Evolutionary conservation across 2,113 vertebrate genomes (phyloP), one percentile per base, ranked within the genome.

Genomic region (Hystrix brachyura): DNA sequence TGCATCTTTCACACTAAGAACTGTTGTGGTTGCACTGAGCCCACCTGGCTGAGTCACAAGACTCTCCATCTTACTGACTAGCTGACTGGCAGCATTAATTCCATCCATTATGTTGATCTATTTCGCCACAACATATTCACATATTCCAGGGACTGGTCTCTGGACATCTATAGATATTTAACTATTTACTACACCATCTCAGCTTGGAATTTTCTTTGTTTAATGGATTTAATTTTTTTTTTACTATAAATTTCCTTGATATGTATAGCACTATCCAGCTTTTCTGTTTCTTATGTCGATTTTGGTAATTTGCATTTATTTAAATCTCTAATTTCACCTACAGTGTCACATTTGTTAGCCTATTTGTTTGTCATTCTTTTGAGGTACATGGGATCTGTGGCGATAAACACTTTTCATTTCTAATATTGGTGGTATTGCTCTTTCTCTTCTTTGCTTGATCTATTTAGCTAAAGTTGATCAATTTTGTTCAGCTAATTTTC

Each of bases 261-360:
- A 83, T 3, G 62, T 71, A 64, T 38, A 95, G 34, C 12, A 55
- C 13, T 79, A 14, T 81, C 79, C 8, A 60, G 32, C 32, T 91
- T 93, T 96, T 95, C 59, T 64, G 23, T 82, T 95, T 85, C 32
- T 74, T 62, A 21, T n/a, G 48, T 96, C 55, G 90, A n/a, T 67
- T 97, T 93, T 83, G 17, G 6, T 91, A 84, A 69, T 7, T 60
- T 83, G 17, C 48, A 34, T 79, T 74, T 67, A 83, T 72, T 21
- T 5, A 62, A 69, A 90, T n/a, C 19, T 38, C 48, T 57, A 4
- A 43, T 90, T 95, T 94, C 55, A 95, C 12, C 48, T 85, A 94
- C 85, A 29, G 46, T 90, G 38, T 94, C 9, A 46, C 59, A 60
- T 88, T 53, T 72, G 3, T 74, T 85, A 34, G 21, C n/a, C 32